Conservation (phyloP, 1,140 invertebrate genomes). For the Heterodera schachtii region DNA sequence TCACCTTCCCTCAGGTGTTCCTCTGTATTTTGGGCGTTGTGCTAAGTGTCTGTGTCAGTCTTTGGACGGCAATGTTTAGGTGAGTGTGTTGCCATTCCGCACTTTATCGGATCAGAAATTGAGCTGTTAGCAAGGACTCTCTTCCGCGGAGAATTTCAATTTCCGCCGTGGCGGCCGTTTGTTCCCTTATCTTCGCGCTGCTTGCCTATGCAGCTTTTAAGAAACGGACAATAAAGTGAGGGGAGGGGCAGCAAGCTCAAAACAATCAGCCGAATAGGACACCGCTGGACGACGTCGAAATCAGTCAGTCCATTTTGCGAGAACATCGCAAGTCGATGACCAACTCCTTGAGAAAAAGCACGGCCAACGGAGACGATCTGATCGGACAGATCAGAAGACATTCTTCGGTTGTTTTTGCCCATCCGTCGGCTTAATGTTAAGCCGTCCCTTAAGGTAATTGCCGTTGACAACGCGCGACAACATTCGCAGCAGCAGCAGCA, state of each 20-base stretch:
- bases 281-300: constrained; percentile 24
- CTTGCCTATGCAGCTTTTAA: constrained; percentile 22
- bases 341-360: constrained; percentile 20
- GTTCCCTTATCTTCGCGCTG: constrained; percentile 25
- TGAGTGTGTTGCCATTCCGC: not conserved
- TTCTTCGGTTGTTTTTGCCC: constrained; percentile 17
- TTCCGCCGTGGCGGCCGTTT: constrained; percentile 17
- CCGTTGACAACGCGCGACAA: constrained; percentile 19
- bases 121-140: not conserved
- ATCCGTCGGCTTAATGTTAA: not conserved
- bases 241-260: not conserved
- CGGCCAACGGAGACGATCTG: constrained; percentile 18
- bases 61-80: constrained; percentile 33
- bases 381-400: constrained; percentile 29
- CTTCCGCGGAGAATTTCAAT: constrained; percentile 14
- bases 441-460: constrained; percentile 16
- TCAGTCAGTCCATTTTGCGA: constrained; percentile 24
- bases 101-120: not conserved
- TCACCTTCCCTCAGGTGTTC: constrained; percentile 5
- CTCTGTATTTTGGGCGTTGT: constrained; percentile 19
- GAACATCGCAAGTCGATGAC: constrained; percentile 33
- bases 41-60: constrained; percentile 25
- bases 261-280: not conserved
- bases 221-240: constrained; percentile 12
- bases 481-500: constrained; percentile 19